Base-by-base conservation (phyloP, 2,888 invertebrate species). In the Baronia brevicornis region DNA sequence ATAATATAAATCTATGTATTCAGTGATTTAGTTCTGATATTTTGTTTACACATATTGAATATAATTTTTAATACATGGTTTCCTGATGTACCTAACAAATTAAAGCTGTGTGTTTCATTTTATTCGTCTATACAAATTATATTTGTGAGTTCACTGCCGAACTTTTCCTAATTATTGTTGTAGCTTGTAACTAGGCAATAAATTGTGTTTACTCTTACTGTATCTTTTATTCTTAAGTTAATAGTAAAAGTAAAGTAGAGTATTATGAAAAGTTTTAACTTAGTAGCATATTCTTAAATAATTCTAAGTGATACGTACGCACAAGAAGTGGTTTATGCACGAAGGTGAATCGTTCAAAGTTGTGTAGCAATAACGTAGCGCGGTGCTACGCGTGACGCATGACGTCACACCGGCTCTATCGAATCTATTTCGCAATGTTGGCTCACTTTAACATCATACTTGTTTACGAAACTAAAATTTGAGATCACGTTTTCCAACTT, bases 331-430 rank as follows among this genome's bases (percentile, higher is more conserved):
- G n/a, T n/a, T n/a, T n/a, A n/a, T n/a, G n/a, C n/a, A n/a, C n/a
- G n/a, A n/a, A n/a, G n/a, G n/a, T n/a, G n/a, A n/a, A n/a, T n/a
- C n/a, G n/a, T n/a, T n/a, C n/a, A n/a, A n/a, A n/a, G n/a, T n/a
- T n/a, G 42, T 39, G 43, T 37, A 35, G 42, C 44, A 33, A 37
- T 42, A 43, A 48, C 62, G 67, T 66, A 67, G 66, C 59, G 24
- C 36, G 36, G 25, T 39, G 57, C 62, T 60, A 62, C 63, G 61
- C 31, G 38, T 19, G 28, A 33, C 38, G 37, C 22, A 40, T 62
- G 57, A 57, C 59, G 62, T 55, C 54, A 58, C 45, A 39, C 44
- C 48, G 46, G 41, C 49, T 46, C 46, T 42, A 39, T 41, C 48
- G 51, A 48, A 50, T 35, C 39, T 48, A 41, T 43, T 53, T 50